Evolutionary conservation across 2,888 invertebrate species (phyloP), one percentile per base, ranked within the genome.

Genomic region (Erynnis tages): DNA sequence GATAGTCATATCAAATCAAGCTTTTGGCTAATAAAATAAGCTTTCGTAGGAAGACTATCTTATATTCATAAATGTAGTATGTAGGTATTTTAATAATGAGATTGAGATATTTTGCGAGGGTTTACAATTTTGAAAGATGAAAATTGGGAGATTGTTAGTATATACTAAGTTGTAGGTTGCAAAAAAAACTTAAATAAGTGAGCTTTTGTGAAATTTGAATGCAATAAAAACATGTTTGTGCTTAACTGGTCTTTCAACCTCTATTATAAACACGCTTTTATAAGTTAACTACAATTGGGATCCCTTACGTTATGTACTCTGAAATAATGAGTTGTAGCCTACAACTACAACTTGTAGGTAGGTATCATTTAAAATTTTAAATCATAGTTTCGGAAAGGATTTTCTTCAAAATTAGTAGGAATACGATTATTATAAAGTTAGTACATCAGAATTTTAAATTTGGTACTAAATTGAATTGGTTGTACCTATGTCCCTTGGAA

Each of bases 181-280:
- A n/a, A n/a, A n/a, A 19, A 27, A 29, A 13, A n/a, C 58, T 47
- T 47, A 58, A 60, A 66, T 65, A 57, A 46, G 60, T 69, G 38
- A 47, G 78, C 78, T 79, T 82, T 65, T 84, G 78, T 82, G 66
- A 65, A 66, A 65, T 67, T 66, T 58, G 56, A 59, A 64, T 70
- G 65, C 60, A 62, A 76, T 74, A 77, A 76, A 79, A 79, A 62
- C 48, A 57, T 62, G 53, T 72, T 61, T 73, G 69, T 73, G 78
- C 76, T 81, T 78, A 54, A 62, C 10, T 7, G 19, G 47, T 37
- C 29, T 47, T 47, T 47, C 38, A 38, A 19, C 8, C 10, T 11
- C 17, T 14, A 29, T 2, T 10, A 29, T 17, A 10, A 46, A 35
- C 4, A n/a, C n/a, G n/a, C n/a, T n/a, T n/a, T n/a, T n/a, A n/a